phyloP scores from a whole-genome alignment of 2,113 vertebrate species.

The Naja naja region DNA sequence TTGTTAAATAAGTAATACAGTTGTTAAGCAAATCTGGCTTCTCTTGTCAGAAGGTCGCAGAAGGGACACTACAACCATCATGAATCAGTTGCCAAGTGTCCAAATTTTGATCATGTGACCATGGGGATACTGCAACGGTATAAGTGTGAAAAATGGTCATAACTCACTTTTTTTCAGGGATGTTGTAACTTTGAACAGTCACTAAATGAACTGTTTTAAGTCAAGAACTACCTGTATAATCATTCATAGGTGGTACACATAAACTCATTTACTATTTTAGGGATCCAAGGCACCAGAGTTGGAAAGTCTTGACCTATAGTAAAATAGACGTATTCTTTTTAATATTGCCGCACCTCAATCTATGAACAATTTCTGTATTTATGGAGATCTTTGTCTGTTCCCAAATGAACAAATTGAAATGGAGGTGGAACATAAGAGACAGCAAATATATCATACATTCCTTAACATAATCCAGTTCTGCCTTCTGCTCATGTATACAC shows the following conservation, averaged over 20 bases:
- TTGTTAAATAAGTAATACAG: neutral
- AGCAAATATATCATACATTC: neutral
- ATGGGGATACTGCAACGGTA: neutral
- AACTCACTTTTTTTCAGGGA: neutral
- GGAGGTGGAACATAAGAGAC: neutral
- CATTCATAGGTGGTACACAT: neutral
- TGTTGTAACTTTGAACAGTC: neutral
- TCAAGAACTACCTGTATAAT: neutral
- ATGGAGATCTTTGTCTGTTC: neutral
- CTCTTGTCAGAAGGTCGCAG: neutral
- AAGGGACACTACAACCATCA: neutral
- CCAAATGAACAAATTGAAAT: neutral
- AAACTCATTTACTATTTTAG: neutral
- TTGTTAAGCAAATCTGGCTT: neutral
- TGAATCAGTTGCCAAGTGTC: neutral
- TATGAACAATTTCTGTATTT: neutral
- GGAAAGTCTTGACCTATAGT: neutral
- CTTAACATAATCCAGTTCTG: neutral
- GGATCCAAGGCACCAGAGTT: neutral
- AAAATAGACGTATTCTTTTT: neutral
- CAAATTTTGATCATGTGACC: neutral
- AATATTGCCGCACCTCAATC: neutral
- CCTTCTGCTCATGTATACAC: neutral
- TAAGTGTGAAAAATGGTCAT: neutral
- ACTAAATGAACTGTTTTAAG: neutral